Percentiles rank a stretch among this genome's conserved stretches.
phyloP scores from a whole-genome alignment of 2,113 vertebrate genomes.

The Montifringilla adamsi region DNA sequence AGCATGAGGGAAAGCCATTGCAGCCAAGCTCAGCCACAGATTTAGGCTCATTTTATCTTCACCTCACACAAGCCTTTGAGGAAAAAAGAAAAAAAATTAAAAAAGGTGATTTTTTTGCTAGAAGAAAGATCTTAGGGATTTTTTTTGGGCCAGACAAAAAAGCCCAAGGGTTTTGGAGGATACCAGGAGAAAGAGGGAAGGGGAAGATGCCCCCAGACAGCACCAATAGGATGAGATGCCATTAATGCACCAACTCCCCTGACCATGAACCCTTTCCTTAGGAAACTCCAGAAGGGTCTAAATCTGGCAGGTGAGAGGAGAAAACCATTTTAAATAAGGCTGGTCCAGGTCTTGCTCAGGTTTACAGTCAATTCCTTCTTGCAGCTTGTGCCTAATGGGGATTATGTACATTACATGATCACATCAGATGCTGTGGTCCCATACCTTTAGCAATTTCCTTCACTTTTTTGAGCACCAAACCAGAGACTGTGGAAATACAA shows the following conservation, averaged over 20 bases:
- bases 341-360: neutral
- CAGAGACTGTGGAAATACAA: neutral
- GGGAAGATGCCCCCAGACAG: neutral
- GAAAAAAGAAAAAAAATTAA: neutral
- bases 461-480: neutral
- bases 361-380: neutral
- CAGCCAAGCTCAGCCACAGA: neutral
- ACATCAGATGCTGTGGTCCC: neutral
- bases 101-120: neutral
- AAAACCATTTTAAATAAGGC: neutral
- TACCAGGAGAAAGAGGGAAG: neutral
- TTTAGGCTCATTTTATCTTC: neutral
- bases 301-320: neutral
- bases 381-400: neutral
- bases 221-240: neutral
- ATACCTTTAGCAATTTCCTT: neutral
- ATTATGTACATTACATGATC: neutral
- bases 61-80: neutral
- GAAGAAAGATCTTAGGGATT: neutral
- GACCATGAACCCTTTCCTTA: neutral
- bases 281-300: neutral
- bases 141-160: neutral
- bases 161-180: neutral
- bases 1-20: neutral
- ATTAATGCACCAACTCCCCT: neutral